Evolutionary conservation across 2,113 vertebrate genomes (phyloP).

Genomic region (Pterocles orientalis): DNA sequence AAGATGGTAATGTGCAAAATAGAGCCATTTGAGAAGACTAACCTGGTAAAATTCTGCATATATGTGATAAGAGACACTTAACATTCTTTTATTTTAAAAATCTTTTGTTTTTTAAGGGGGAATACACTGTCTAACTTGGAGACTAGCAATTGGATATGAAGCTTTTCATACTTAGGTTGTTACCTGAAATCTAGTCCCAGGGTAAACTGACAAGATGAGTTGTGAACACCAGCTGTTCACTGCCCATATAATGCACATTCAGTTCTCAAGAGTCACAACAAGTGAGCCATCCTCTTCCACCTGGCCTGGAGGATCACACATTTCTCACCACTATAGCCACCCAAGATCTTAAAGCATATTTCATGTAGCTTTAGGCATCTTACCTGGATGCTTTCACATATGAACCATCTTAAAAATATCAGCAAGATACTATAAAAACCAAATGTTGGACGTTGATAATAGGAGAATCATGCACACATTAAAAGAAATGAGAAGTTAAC

Average conservation of each 20-base stretch:
- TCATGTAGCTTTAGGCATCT: background rate
- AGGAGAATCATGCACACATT: background rate
- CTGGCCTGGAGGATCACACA: background rate
- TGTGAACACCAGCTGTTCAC: background rate
- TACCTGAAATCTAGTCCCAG: background rate
- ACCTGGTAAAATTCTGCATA: background rate
- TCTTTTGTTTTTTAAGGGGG: background rate
- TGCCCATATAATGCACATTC: background rate
- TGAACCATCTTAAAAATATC: background rate
- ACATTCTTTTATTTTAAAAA: background rate
- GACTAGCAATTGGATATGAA: background rate
- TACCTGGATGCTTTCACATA: background rate
- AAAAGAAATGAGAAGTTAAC: background rate
- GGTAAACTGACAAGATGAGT: background rate
- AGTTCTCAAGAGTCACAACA: background rate
- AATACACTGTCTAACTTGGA: background rate
- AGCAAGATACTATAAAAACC: background rate
- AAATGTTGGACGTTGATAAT: background rate
- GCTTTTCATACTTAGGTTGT: background rate
- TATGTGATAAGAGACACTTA: background rate
- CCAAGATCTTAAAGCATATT: background rate
- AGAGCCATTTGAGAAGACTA: background rate
- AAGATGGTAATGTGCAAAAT: background rate
- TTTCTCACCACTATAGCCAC: background rate
- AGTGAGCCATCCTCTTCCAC: background rate